These are phyloP conservation scores for Punctoribates punctum DNA, from an alignment of 2,888 invertebrate genomes.

Conservation along the genomic window DNA sequence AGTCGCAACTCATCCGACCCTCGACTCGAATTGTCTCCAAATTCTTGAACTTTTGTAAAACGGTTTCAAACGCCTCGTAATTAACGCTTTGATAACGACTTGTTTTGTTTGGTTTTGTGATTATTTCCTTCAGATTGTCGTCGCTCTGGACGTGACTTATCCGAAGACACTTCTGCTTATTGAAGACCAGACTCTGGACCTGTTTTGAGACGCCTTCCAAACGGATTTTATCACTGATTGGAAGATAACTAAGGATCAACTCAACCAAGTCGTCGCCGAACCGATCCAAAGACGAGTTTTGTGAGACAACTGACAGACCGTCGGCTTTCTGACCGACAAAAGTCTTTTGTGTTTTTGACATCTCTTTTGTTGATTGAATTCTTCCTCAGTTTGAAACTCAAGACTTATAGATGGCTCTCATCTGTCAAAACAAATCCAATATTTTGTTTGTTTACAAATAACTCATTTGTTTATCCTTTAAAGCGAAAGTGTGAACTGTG, in stretches of 20 bases:
- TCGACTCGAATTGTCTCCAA: neutral
- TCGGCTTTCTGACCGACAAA: too few species aligned
- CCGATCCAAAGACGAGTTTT: neutral
- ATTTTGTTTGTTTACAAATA: too few species aligned
- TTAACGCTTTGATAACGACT: constrained; percentile 3
- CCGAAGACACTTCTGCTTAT: neutral
- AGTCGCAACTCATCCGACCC: neutral
- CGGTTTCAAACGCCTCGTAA: neutral
- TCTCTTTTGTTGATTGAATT: too few species aligned
- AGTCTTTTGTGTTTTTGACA: too few species aligned
- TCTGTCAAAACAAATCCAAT: too few species aligned
- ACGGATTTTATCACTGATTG: neutral
- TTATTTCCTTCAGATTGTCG: neutral
- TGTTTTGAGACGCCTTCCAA: neutral
- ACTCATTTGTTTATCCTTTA: too few species aligned
- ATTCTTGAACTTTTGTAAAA: neutral
- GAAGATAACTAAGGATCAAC: neutral
- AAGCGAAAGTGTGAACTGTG: too few species aligned
- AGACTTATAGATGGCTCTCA: too few species aligned
- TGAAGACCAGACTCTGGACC: neutral
- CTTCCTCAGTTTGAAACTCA: too few species aligned
- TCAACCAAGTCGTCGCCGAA: neutral
- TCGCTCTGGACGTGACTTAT: neutral
- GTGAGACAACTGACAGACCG: too few species aligned
- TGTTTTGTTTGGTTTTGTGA: neutral